Evolutionary conservation across 2,113 vertebrate genomes (phyloP), one percentile per base, ranked within the genome.

Genomic region (Nerophis lumbriciformis): DNA sequence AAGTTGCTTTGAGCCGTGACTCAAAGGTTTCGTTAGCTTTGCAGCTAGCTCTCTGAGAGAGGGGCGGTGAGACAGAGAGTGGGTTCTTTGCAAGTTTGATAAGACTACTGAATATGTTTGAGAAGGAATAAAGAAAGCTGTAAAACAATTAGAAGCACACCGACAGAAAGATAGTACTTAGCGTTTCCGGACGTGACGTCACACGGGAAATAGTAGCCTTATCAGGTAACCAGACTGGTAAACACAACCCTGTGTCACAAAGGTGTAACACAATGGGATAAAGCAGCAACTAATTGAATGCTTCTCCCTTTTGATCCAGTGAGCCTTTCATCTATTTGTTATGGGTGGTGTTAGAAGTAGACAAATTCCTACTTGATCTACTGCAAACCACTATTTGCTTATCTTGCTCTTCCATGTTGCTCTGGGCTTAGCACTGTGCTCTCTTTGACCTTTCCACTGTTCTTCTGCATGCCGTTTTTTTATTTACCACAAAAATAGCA

Each of bases 261-360:
- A 39, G 69, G 75, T 58, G 72, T 69, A 75, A 65, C 63, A 69
- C 78, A 84, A 66, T 28, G 2, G 49, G 54, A 55, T 67, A 66
- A 76, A 81, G 68, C 70, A 48, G 55, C 67, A 59, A 73, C 68
- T 79, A 73, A 85, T 63, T 82, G 71, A 73, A 72, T 75, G 59
- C 14, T 45, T 64, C 66, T 53, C 60, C 58, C 80, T 83, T 78
- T 82, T 63, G 55, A 82, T 81, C 59, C 71, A 38, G 75, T 67
- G 50, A 14, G 66, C 39, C 74, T 84, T 87, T 88, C 73, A 85
- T 84, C 79, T 85, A 66, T 77, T 77, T 71, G 28, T 77, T 71
- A 68, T 68, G 71, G 63, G 53, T 63, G 58, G 55, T 63, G 53
- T 62, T 66, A 58, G 51, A 70, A 74, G 63, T 59, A 65, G 57